Evolutionary conservation across 2,797 vertebrate genomes (phyloP).

Genomic region (Artibeus lituratus): DNA sequence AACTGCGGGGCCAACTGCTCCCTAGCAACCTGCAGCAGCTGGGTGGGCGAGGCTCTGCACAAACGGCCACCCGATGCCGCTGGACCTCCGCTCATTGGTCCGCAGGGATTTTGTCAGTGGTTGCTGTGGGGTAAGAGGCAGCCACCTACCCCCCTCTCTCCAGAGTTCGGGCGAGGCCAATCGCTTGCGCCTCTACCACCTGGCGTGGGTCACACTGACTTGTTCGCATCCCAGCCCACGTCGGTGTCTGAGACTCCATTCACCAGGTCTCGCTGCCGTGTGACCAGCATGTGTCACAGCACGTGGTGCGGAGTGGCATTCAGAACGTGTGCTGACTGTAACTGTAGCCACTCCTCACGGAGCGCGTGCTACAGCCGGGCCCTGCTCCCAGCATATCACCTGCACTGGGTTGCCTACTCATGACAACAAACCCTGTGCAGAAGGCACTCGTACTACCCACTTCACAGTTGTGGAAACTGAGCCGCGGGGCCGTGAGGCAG

Average conservation of each 20-base stretch:
- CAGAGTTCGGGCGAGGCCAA: neutral
- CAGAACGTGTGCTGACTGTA: neutral
- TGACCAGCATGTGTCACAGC: neutral
- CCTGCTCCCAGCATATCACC: neutral
- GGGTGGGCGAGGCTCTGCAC: neutral
- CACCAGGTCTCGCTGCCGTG: rapidly evolving
- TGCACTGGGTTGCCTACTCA: neutral
- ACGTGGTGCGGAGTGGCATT: neutral
- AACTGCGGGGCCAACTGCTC: neutral
- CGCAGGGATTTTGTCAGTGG: neutral
- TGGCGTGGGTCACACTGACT: neutral
- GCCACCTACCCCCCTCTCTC: neutral
- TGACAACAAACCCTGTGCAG: neutral
- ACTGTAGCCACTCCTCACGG: neutral
- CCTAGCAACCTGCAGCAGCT: neutral
- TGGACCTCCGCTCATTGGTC: neutral
- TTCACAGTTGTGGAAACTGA: neutral
- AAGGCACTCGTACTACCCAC: neutral
- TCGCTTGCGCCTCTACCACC: neutral
- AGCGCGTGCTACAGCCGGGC: neutral
- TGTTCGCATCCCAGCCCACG: neutral
- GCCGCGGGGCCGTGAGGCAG: neutral
- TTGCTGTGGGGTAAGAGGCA: neutral
- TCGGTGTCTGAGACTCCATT: neutral
- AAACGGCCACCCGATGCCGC: neutral